Percentiles rank a stretch among this genome's conserved stretches.
Evolutionary conservation across 2,113 vertebrate species (phyloP).

Genomic region (Eulemur rufifrons): DNA sequence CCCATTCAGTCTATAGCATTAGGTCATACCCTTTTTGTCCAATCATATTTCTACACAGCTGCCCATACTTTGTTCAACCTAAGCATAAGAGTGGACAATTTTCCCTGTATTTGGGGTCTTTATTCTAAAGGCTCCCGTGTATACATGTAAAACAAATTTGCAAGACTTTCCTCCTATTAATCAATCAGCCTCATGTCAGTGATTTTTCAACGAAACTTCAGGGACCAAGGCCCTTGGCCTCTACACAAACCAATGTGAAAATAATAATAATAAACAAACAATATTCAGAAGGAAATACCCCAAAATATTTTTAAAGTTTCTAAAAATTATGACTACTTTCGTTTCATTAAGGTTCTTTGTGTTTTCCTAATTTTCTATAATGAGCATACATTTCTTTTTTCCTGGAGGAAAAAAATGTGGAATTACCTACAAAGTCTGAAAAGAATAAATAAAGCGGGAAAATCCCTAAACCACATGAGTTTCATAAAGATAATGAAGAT

Average conservation of each 20-base stretch:
- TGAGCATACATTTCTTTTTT: neutral
- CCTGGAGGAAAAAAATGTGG: neutral
- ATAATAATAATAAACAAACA: neutral
- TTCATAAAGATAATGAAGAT: neutral
- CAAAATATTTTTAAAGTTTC: neutral
- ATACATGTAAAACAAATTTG: too few species aligned
- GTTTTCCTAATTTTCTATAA: slow-evolving; percentile 2
- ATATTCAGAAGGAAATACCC: neutral
- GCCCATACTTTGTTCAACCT: too few species aligned
- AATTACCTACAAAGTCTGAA: neutral
- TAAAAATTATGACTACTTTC: slow-evolving; percentile 14
- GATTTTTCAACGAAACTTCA: too few species aligned
- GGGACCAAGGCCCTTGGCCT: too few species aligned
- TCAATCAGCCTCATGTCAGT: too few species aligned
- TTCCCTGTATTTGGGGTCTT: too few species aligned
- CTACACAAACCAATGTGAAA: neutral
- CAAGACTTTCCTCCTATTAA: too few species aligned
- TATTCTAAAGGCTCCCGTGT: too few species aligned
- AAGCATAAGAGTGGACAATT: too few species aligned
- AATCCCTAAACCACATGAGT: neutral
- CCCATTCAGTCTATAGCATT: too few species aligned
- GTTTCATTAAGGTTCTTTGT: slow-evolving; percentile 5
- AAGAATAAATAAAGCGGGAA: neutral
- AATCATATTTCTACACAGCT: too few species aligned
- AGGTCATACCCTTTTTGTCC: too few species aligned